These are phyloP conservation scores for Callinectes sapidus DNA, from an alignment of 2,888 invertebrate species.

Conservation along the genomic window DNA sequence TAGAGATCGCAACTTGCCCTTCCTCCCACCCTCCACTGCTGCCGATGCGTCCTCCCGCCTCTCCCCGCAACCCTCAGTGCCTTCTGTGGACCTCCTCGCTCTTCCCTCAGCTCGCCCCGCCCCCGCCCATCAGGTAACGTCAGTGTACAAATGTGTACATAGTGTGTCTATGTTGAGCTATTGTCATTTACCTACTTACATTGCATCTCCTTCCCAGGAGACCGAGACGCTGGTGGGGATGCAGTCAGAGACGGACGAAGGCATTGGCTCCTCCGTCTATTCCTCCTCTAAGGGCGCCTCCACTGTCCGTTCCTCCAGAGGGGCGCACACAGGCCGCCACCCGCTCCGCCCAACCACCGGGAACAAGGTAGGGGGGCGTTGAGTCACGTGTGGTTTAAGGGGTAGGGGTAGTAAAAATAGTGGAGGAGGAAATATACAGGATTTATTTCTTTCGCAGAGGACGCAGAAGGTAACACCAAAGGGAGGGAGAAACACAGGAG, in stretches of 20 bases:
- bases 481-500: not conserved
- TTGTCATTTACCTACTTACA: not conserved
- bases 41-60: not conserved
- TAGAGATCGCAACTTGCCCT: constrained; percentile 59
- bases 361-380: not conserved
- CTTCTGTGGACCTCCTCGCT: not conserved
- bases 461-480: not conserved
- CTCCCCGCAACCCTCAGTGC: not conserved
- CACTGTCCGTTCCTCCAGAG: not conserved
- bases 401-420: too few species aligned
- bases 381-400: not conserved
- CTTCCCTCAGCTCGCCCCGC: not conserved
- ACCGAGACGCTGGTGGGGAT: constrained; percentile 47
- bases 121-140: constrained; percentile 15
- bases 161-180: too few species aligned
- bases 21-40: constrained; percentile 47
- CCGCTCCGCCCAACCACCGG: not conserved
- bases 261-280: constrained; percentile 52
- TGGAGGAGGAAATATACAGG: too few species aligned
- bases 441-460: not conserved
- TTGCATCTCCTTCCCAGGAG: constrained; percentile 26
- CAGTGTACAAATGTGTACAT: not conserved
- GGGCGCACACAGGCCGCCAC: not conserved
- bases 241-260: constrained; percentile 49
- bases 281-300: constrained; percentile 49